A percentile compares a stretch with the other conserved stretches of the same genome.
phyloP scores from a whole-genome alignment of 1,140 invertebrate species.

The Lucilia cuprina region DNA sequence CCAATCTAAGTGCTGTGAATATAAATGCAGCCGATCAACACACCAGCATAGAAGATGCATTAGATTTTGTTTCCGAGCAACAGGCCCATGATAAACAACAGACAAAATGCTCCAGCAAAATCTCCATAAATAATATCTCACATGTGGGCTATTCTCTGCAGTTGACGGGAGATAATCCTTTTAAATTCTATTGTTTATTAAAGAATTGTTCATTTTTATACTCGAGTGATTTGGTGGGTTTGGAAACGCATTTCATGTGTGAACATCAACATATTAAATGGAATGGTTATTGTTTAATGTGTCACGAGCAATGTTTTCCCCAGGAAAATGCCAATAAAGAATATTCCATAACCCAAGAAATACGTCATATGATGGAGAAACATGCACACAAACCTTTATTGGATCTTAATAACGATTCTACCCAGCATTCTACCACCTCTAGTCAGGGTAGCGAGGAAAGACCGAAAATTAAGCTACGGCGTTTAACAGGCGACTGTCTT shows the following conservation, averaged over 20 bases:
- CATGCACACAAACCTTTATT: slow-evolving; percentile 45
- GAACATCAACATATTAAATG: slow-evolving; percentile 40
- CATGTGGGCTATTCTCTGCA: slow-evolving; percentile 38
- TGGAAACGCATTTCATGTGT: slow-evolving; percentile 39
- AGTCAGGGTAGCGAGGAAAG: slow-evolving; percentile 16
- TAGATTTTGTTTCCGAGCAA: slow-evolving; percentile 38
- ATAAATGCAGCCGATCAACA: slow-evolving; percentile 29
- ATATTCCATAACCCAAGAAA: slow-evolving; percentile 32
- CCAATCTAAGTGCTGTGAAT: slow-evolving; percentile 32
- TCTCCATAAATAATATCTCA: slow-evolving; percentile 32
- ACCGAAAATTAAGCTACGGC: slow-evolving; percentile 39
- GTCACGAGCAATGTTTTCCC: slow-evolving; percentile 32
- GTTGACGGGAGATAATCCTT: not conserved
- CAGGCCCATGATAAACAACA: not conserved
- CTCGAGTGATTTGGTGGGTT: slow-evolving; percentile 36
- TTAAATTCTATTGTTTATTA: slow-evolving; percentile 38
- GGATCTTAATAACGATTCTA: slow-evolving; percentile 19
- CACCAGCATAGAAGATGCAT: slow-evolving; percentile 38
- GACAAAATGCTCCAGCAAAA: not conserved
- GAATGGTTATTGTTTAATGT: slow-evolving; percentile 43
- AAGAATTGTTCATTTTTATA: slow-evolving; percentile 41
- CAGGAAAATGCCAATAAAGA: not conserved
- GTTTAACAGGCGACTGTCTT: slow-evolving; percentile 39
- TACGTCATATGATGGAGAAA: slow-evolving; percentile 38
- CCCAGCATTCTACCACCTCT: not conserved